phyloP scores from a whole-genome alignment of 2,113 vertebrate genomes.

The Coryphaenoides rupestris region DNA sequence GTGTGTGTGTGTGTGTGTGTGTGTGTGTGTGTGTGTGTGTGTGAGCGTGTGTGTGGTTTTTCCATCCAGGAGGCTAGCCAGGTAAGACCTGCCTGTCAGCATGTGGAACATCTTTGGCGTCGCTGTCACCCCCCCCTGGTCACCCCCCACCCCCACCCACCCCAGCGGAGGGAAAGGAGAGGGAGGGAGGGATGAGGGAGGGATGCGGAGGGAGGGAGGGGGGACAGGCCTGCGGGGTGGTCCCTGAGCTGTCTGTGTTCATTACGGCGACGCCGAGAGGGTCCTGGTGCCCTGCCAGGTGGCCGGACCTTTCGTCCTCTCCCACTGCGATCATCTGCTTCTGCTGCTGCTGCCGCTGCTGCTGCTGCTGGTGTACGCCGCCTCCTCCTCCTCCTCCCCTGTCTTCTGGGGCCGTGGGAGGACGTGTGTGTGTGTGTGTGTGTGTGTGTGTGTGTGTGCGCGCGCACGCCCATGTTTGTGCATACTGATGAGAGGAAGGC shows the following conservation, averaged over 20 bases:
- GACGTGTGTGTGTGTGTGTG: conserved; percentile 32
- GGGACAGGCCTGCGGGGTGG: conserved; percentile 77
- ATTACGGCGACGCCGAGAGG: conserved; percentile 84
- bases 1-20: conserved; percentile 19
- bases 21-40: conserved; percentile 20
- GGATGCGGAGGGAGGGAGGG: conserved; percentile 23
- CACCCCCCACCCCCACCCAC: conserved; percentile 77
- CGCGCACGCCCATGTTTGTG: conserved; percentile 11
- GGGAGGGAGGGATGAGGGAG: background rate
- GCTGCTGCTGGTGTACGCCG: conserved; percentile 24
- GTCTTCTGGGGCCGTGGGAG: conserved; percentile 24
- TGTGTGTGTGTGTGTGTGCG: conserved; percentile 29
- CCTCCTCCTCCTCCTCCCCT: conserved; percentile 6
- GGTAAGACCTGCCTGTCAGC: conserved; percentile 81
- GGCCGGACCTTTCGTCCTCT: conserved; percentile 82
- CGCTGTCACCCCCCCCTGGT: conserved; percentile 85
- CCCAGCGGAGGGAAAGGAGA: conserved; percentile 63
- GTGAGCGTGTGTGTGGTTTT: conserved; percentile 20
- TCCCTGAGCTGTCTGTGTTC: conserved; percentile 96
- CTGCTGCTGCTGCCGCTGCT: conserved; percentile 21
- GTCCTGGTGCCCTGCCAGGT: conserved; percentile 78
- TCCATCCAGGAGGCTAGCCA: conserved; percentile 76
- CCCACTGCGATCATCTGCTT: conserved; percentile 86
- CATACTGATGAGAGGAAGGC: conserved; percentile 2
- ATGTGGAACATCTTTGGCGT: conserved; percentile 83